These are phyloP conservation scores for Gobio gobio DNA, from an alignment of 2,113 vertebrate species.

Conservation along the genomic window DNA sequence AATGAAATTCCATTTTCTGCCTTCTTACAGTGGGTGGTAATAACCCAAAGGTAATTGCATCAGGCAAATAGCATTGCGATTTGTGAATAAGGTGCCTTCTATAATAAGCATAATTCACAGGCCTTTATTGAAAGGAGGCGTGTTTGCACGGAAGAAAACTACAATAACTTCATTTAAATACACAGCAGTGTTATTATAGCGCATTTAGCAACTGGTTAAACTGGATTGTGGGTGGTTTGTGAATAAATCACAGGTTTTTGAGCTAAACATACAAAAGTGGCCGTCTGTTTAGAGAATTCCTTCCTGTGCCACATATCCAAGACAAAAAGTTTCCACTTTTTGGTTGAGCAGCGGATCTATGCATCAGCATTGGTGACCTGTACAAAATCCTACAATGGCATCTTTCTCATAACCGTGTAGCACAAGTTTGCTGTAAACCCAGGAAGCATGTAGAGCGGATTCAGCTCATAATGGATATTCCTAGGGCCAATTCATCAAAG, in stretches of 20 bases:
- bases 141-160: neutral
- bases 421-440: constrained; percentile 40
- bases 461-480: constrained; percentile 48
- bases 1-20: neutral
- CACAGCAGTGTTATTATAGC: neutral
- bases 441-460: constrained; percentile 19
- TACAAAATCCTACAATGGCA: neutral
- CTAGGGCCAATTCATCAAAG: constrained; percentile 53
- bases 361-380: neutral
- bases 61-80: neutral
- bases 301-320: neutral
- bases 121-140: neutral
- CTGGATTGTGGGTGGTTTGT: neutral
- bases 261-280: neutral
- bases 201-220: neutral
- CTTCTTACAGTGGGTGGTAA: constrained; percentile 7
- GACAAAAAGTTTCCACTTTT: neutral
- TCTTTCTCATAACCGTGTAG: constrained; percentile 1
- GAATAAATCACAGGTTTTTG: neutral
- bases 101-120: constrained; percentile 7
- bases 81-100: constrained; percentile 1
- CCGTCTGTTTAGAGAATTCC: neutral
- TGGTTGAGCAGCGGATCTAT: neutral
- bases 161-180: neutral
- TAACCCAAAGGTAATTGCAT: neutral